Evolutionary conservation across 2,113 vertebrate genomes (phyloP), one percentile per base, ranked within the genome.

Genomic region (Takifugu flavidus): DNA sequence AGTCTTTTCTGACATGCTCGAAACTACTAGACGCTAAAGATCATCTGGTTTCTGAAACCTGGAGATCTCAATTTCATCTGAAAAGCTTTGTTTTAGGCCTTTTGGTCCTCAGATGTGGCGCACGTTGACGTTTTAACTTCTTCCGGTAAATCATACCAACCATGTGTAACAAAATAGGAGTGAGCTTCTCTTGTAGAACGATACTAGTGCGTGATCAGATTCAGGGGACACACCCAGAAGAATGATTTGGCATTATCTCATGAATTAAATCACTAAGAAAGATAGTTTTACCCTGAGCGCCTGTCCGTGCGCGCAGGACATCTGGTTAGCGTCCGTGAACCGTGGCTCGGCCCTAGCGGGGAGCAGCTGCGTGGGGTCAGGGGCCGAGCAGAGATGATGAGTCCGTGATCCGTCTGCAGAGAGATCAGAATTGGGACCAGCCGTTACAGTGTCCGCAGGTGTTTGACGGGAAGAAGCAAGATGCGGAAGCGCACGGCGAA

Each of bases 331-430:
- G 29, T 46, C 54, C 61, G 58, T 70, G 71, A 70, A 70, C 56
- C 50, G 56, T 56, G 6, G 8, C 31, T 6, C 20, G 20, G 20
- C 20, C 20, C 20, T 20, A 20, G 20, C 20, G 20, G 61, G 74
- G 59, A 82, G 78, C 80, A 79, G 80, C 76, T 74, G 77, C 49
- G 52, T 53, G 66, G 75, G 67, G 72, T 82, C 71, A 70, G 67
- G 15, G 45, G 77, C 72, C 75, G 70, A 64, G 79, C 80, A 81
- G 67, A 84, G 86, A 75, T 74, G 57, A 59, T 63, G 65, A 74
- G 68, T 58, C 58, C 34, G 34, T 29, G 82, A 80, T 87, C 74
- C n/a, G 54, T 72, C 62, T 25, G 39, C 44, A 66, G 44, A 74
- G 58, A 65, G 77, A 84, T 79, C 52, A 72, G 47, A 72, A 75